Base-by-base conservation (phyloP, 2,113 vertebrate genomes). In the Tretioscincus oriximinensis region DNA sequence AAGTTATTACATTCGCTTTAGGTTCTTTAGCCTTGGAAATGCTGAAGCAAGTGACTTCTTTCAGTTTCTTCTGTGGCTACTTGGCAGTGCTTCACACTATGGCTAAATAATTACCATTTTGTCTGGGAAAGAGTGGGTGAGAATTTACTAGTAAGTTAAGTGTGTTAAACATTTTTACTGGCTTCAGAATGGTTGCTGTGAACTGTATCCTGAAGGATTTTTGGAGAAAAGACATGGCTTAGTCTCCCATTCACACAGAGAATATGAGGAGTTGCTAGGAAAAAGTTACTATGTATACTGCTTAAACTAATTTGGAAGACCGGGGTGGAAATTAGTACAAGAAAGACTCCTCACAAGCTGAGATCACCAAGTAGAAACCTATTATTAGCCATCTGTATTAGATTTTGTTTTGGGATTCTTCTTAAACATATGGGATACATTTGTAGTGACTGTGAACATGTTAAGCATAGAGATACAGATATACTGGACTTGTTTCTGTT, bases 291-390 rank as follows among this genome's bases (percentile, higher is more conserved):
- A 21, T 7, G 10, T 16, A 7, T 10, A 31, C 26, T 68, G 35
- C n/a, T 66, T 70, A 54, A 54, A 26, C n/a, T 70, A 14, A 76
- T 35, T 79, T n/a, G 47, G 14, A 26, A 70, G 51, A 65, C 26
- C 8, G 41, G n/a, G 73, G 7, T 49, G 31, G 64, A 80, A 47
- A 45, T 28, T 22, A 26, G 9, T 22, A 47, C 26, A 28, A 73
- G 28, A 60, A 51, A n/a, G 49, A 63, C 22, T 22, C 28, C 74
- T n/a, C 45, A 41, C 41, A 73, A 47, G 70, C 61, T 67, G 67
- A 69, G 61, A 77, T 83, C 47, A 72, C 31, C 47, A 41, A 58
- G 47, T 73, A 29, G 61, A 83, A 73, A 66, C 61, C 45, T 54
- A 4, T 77, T 49, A 61, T 71, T 76, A 69, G 21, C 60, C 71